Conservation (phyloP, 1,140 invertebrate genomes). For the Lanistes nyassanus region DNA sequence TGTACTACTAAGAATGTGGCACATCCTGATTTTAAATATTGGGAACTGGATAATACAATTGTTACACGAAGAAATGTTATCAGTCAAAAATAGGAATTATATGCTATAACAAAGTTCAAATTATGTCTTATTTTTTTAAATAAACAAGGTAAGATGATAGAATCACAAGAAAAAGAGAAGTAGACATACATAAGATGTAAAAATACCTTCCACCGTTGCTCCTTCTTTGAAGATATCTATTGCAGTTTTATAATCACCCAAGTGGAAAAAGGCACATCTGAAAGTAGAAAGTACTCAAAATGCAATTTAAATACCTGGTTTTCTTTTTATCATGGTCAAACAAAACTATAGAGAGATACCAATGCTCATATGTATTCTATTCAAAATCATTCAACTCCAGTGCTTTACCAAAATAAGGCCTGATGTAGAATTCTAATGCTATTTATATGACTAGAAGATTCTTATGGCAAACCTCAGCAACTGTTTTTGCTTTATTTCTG, state of each 20-base stretch:
- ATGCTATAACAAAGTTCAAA: background rate
- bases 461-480: background rate
- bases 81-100: no score
- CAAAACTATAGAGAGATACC: background rate
- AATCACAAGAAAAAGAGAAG: background rate
- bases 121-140: background rate
- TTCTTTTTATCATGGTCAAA: background rate
- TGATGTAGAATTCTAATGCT: background rate
- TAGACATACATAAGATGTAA: background rate
- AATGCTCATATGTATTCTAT: no score
- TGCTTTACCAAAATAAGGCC: background rate
- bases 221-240: constrained; percentile 49
- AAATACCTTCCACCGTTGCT: constrained; percentile 45
- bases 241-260: constrained; percentile 48
- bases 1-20: no score
- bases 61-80: no score
- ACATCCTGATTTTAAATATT: no score
- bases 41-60: no score
- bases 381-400: background rate
- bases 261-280: constrained; percentile 52
- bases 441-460: background rate
- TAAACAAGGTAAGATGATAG: background rate
- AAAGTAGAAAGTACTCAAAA: constrained; percentile 33
- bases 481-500: background rate
- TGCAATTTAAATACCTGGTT: no score